Evolutionary conservation across 2,888 invertebrate genomes (phyloP), one percentile per base, ranked within the genome.

Genomic region (Drosophila borborema): DNA sequence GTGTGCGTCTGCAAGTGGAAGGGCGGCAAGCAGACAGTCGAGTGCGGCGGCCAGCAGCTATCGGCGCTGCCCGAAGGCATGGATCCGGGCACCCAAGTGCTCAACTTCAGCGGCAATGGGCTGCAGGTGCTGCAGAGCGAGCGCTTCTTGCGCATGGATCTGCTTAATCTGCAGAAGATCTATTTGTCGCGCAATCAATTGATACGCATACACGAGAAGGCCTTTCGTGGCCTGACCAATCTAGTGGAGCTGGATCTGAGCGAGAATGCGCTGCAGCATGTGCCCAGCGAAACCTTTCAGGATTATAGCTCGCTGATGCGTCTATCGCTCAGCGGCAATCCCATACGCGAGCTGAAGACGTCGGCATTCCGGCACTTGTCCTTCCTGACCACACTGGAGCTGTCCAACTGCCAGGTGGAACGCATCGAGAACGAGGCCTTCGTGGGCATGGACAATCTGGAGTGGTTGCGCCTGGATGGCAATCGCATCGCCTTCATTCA

Each of bases 1-100:
- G 92, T 95, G 79, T 98, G 98, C 93, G 94, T 95, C 66, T 98
- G 98, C 94, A 97, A 97, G 92, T 98, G 98, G 98, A 98, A 97
- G 93, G 96, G 96, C 91, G 98, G 98, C 55, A 98, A 98, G 91
- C 96, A 97, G 91, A 97, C 97, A 80, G 97, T 97, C 58, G 97
- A 98, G 92, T 98, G 98, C 93, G 95, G 96, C 58, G 96, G 96
- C 74, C 96, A 96, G 91, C 96, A 95, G 63, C 94, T 98, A 63
- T 95, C 96, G 77, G 94, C 95, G 14, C 95, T 98, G 67, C 98
- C 98, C 2, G 95, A 95, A 82, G 95, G 96, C 61, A 95, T 98
- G 86, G 96, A 97, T 91, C 95, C 96, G 31, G 96, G 96, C 89
- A 98, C 98, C 0, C 97, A 98, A 94, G 98, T 98, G 43, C 94